phyloP scores from a whole-genome alignment of 2,888 invertebrate genomes.

The Conomelus anceps region DNA sequence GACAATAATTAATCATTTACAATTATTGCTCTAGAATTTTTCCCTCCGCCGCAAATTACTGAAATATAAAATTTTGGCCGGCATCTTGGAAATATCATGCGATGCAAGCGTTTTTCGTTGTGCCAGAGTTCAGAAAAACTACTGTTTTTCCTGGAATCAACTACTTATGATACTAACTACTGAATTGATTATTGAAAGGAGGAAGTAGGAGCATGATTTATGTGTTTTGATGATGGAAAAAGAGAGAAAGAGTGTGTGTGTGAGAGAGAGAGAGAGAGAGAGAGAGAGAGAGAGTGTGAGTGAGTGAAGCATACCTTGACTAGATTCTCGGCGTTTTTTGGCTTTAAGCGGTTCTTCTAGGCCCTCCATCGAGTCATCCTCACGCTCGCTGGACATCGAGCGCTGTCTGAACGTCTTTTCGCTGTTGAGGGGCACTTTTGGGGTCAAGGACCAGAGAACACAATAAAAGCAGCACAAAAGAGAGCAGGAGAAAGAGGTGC shows the following conservation, averaged over 20 bases:
- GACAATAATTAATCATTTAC: too few species aligned
- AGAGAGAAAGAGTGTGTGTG: background rate
- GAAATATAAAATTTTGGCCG: too few species aligned
- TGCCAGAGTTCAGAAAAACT: too few species aligned
- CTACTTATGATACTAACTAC: too few species aligned
- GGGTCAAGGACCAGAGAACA: constrained; percentile 26
- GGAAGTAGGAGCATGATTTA: background rate
- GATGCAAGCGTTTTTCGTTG: too few species aligned
- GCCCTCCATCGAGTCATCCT: constrained; percentile 53
- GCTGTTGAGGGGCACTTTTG: constrained; percentile 50
- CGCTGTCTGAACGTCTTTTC: constrained; percentile 56
- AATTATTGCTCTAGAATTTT: too few species aligned
- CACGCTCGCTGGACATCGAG: constrained; percentile 54
- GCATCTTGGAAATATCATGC: too few species aligned
- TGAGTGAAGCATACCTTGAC: constrained; percentile 26
- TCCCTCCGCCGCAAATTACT: too few species aligned
- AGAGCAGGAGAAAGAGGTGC: constrained; percentile 19
- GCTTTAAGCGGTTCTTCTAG: constrained; percentile 60
- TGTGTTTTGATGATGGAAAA: too few species aligned
- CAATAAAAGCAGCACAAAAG: constrained; percentile 24
- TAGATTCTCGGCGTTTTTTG: constrained; percentile 54
- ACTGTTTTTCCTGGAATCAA: too few species aligned
- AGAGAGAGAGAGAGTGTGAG: background rate
- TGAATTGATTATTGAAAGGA: too few species aligned
- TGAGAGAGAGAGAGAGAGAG: background rate